A percentile compares a stretch with the other conserved stretches of the same genome.
Evolutionary conservation across 2,113 vertebrate genomes (phyloP).

Genomic region (Plecotus auritus): DNA sequence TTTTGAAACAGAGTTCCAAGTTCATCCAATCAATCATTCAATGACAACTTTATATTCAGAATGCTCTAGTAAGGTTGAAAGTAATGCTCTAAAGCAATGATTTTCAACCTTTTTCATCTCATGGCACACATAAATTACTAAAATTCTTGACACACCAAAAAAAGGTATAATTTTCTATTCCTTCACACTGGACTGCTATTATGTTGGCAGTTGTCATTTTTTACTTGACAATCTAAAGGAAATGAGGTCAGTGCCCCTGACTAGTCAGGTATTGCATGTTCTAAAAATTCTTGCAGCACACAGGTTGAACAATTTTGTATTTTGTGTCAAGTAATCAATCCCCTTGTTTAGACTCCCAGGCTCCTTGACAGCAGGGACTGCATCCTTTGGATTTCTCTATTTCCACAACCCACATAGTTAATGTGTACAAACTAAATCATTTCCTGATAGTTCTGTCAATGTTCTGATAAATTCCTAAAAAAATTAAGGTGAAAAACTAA

Average conservation of each 20-base stretch:
- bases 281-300: not conserved
- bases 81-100: not conserved
- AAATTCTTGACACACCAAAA: not conserved
- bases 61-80: not conserved
- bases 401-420: not conserved
- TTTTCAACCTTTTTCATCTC: not conserved
- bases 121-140: not conserved
- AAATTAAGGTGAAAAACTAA: not conserved
- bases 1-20: slow-evolving; percentile 17
- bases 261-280: no score
- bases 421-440: not conserved
- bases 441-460: not conserved
- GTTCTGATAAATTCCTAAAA: not conserved
- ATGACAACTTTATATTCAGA: not conserved
- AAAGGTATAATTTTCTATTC: not conserved
- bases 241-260: not conserved
- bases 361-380: not conserved
- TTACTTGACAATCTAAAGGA: not conserved
- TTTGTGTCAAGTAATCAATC: not conserved
- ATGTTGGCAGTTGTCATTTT: not conserved
- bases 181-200: not conserved
- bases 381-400: not conserved
- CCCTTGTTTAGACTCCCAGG: not conserved
- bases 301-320: not conserved
- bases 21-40: not conserved